phyloP scores from a whole-genome alignment of 2,113 vertebrate genomes.

The Atrichornis clamosus region DNA sequence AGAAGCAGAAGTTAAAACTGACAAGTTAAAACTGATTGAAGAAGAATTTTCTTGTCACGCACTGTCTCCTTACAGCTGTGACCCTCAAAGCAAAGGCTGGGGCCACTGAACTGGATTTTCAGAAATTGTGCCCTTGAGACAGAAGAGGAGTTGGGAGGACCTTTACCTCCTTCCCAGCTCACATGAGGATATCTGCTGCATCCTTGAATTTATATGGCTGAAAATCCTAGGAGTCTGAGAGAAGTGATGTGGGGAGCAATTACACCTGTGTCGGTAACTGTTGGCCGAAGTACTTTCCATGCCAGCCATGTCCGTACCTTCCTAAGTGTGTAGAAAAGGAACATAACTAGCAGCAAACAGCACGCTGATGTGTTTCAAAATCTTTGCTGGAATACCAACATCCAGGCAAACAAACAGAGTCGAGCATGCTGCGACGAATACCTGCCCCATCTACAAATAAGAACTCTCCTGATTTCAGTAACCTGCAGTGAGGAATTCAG shows the following conservation, averaged over 20 bases:
- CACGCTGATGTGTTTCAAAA: neutral
- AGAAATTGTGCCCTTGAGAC: neutral
- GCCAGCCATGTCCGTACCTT: neutral
- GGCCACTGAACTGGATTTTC: neutral
- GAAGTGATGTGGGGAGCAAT: neutral
- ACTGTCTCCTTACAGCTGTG: neutral
- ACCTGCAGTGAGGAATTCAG: constrained; percentile 42
- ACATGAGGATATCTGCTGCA: neutral
- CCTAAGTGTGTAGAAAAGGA: neutral
- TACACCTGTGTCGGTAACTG: neutral
- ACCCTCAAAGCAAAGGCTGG: neutral
- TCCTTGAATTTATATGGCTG: neutral
- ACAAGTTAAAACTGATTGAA: neutral
- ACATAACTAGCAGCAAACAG: neutral
- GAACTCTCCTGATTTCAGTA: neutral
- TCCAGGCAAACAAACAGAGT: constrained; percentile 36
- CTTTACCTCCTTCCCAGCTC: neutral
- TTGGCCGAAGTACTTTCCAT: neutral
- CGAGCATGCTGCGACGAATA: constrained; percentile 14
- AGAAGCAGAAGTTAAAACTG: neutral
- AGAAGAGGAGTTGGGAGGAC: neutral
- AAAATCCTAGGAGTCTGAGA: neutral
- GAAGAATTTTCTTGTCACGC: neutral
- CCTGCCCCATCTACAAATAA: constrained; percentile 29
- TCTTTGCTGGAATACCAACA: constrained; percentile 30